phyloP scores from a whole-genome alignment of 2,113 vertebrate species.

The Macquaria ambigua region DNA sequence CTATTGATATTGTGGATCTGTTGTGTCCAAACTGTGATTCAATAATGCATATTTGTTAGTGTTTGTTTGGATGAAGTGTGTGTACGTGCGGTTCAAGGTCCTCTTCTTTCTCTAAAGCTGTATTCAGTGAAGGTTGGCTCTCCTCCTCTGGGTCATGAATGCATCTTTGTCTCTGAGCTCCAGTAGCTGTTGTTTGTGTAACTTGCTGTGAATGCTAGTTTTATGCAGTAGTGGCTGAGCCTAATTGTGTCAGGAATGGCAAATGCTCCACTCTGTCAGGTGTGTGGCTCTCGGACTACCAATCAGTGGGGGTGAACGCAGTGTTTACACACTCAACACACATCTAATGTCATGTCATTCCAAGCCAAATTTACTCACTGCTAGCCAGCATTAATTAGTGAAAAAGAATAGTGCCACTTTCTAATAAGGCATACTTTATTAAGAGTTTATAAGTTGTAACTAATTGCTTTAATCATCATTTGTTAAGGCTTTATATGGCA shows the following conservation, averaged over 20 bases:
- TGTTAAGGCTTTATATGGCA: neutral
- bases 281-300: conserved; percentile 53
- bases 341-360: neutral
- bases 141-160: conserved; percentile 79
- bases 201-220: conserved; percentile 77
- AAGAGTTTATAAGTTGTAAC: neutral
- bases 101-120: conserved; percentile 64
- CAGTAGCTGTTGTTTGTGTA: conserved; percentile 72
- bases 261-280: conserved; percentile 55
- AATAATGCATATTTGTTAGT: conserved; percentile 28
- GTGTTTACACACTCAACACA: conserved; percentile 30
- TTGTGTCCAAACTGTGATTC: conserved; percentile 16
- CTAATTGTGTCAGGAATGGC: conserved; percentile 75
- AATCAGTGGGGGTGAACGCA: conserved; percentile 35
- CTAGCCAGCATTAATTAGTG: neutral
- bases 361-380: neutral
- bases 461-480: neutral
- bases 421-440: neutral
- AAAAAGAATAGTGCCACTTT: neutral
- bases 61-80: conserved; percentile 33
- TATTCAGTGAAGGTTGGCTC: conserved; percentile 74
- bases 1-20: conserved; percentile 11
- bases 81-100: conserved; percentile 35
- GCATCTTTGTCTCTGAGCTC: conserved; percentile 73
- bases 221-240: conserved; percentile 53